A percentile compares a stretch with the other conserved stretches of the same genome.
Conservation (phyloP, 2,797 vertebrate genomes). For the Chanos chanos region DNA sequence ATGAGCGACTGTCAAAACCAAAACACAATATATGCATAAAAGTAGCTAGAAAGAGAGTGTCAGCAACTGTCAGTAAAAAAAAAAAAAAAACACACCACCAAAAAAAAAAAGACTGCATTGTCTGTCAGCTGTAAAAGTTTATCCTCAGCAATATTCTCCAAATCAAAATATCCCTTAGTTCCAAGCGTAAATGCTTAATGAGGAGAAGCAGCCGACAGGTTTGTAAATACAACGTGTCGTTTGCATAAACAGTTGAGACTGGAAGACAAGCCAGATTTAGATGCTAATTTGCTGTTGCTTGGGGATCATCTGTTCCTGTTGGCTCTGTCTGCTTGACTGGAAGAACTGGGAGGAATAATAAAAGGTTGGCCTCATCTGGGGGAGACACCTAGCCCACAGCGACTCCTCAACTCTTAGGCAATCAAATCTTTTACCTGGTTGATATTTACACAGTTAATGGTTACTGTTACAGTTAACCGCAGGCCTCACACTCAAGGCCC, state of each 20-base stretch:
- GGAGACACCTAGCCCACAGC: too few species aligned
- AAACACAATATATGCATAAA: neutral
- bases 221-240: conserved; percentile 43
- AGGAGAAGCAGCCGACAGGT: conserved; percentile 38
- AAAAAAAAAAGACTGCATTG: neutral
- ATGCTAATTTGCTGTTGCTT: conserved; percentile 43
- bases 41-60: neutral
- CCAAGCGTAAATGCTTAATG: conserved; percentile 26
- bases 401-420: too few species aligned
- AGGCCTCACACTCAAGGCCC: too few species aligned
- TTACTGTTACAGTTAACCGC: too few species aligned
- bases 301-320: conserved; percentile 46
- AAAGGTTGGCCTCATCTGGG: conserved; percentile 20
- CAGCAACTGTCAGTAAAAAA: neutral
- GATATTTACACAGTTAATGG: too few species aligned
- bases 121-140: conserved; percentile 10
- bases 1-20: neutral
- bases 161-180: conserved; percentile 12
- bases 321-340: conserved; percentile 42
- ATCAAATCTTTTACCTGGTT: too few species aligned
- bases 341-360: conserved; percentile 13
- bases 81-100: neutral
- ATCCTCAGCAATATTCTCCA: neutral
- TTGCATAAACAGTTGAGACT: conserved; percentile 42
- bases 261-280: conserved; percentile 42